Base-by-base conservation (phyloP, 1,140 invertebrate species). In the Goniozus legneri region DNA sequence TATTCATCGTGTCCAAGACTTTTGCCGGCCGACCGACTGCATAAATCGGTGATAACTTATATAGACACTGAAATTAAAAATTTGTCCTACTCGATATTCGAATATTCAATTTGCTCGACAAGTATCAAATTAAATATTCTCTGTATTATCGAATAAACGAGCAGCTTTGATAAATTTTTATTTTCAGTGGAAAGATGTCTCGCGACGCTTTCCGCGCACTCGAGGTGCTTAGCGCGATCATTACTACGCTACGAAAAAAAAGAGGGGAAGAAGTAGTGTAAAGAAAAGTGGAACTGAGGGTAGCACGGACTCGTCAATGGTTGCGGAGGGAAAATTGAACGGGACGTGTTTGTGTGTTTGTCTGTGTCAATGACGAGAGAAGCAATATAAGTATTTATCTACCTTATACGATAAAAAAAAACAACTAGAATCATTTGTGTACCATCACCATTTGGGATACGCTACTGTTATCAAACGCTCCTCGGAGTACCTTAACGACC, bases 391-490 rank as follows among this genome's bases (percentile, higher is more conserved):
- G n/a, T n/a, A n/a, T 48, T 54, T 50, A 55, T 52, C 56, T 60
- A 60, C 50, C 48, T 60, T 60, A n/a, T n/a, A 58, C 33, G 42
- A 59, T 57, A 62, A 63, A n/a, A n/a, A n/a, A n/a, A 69, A 67
- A 68, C 56, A 69, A 68, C 64, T 69, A 69, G 64, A 69, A 67
- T 70, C 66, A 66, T 58, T 70, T 69, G 59, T 56, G 44, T 63
- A 67, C 66, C 66, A 59, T 69, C 64, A 67, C 64, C 66, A 61
- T 60, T 60, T 64, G 59, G 47, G 59, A 69, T 69, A 68, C 53
- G 46, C 63, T 67, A 65, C 54, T 48, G 54, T 64, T 59, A 60
- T 65, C 60, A 68, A 63, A 47, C 44, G 39, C 43, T 56, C 50
- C 50, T 50, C 56, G 47, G 48, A 61, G 52, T 60, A 60, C 50